These are phyloP conservation scores for Aldabrachelys gigantea DNA, from an alignment of 2,113 vertebrate species.

Conservation along the genomic window DNA sequence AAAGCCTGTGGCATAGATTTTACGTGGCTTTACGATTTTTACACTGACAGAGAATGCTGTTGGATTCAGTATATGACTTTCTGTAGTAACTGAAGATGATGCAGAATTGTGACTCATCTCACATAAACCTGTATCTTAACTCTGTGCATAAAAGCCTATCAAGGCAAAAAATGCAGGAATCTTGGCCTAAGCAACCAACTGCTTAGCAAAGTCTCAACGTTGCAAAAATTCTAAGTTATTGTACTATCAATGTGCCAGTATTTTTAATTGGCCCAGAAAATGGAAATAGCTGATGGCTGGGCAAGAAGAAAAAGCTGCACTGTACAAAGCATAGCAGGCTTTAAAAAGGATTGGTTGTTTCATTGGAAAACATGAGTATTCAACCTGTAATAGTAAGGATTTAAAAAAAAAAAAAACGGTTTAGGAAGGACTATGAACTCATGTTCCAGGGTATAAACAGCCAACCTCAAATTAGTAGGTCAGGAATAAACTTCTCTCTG, in stretches of 20 bases:
- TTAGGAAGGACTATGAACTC: neutral
- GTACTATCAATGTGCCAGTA: neutral
- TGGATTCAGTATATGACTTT: neutral
- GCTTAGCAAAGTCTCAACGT: neutral
- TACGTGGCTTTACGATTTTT: neutral
- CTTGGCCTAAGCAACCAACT: neutral
- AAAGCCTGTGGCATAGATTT: rapidly evolving
- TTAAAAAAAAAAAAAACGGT: rapidly evolving
- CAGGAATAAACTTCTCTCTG: rapidly evolving
- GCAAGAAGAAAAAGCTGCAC: rapidly evolving
- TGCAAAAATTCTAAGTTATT: neutral
- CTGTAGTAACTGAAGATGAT: neutral
- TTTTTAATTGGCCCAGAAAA: neutral
- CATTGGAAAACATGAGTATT: rapidly evolving
- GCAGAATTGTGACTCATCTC: neutral
- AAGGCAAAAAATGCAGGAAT: neutral
- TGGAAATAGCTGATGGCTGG: neutral
- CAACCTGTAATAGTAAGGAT: neutral
- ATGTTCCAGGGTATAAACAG: rapidly evolving
- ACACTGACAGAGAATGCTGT: neutral
- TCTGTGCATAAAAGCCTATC: neutral
- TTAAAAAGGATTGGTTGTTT: neutral
- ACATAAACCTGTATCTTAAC: neutral
- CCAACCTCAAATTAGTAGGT: rapidly evolving
- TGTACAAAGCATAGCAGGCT: neutral